These are phyloP conservation scores for Drosophila nannoptera DNA, from an alignment of 1,140 invertebrate species.

Conservation along the genomic window DNA sequence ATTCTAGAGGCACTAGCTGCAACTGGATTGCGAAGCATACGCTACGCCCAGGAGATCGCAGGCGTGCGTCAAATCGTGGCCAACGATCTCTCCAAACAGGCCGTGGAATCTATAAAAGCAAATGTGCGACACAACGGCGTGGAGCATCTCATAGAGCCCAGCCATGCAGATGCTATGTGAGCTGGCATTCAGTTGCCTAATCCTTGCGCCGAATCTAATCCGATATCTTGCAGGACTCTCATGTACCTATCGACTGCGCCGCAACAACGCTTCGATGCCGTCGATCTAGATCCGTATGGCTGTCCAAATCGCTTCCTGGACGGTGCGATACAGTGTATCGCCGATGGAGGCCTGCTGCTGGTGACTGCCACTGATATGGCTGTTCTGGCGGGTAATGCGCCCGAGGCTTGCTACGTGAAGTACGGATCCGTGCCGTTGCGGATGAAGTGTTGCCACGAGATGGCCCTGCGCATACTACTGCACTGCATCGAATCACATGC, in stretches of 20 bases:
- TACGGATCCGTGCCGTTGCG: slow-evolving; percentile 95
- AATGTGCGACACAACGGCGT: slow-evolving; percentile 92
- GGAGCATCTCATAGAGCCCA: slow-evolving; percentile 85
- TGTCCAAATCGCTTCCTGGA: slow-evolving; percentile 96
- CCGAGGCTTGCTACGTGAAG: slow-evolving; percentile 94
- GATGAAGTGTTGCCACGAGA: slow-evolving; percentile 96
- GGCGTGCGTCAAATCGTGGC: slow-evolving; percentile 91
- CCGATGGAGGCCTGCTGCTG: slow-evolving; percentile 90
- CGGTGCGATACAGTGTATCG: slow-evolving; percentile 90
- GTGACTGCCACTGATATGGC: slow-evolving; percentile 99
- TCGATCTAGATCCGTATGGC: slow-evolving; percentile 99
- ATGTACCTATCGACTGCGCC: slow-evolving; percentile 88
- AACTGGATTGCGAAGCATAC: slow-evolving; percentile 92
- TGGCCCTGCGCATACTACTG: slow-evolving; percentile 95
- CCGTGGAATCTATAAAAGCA: slow-evolving; percentile 90
- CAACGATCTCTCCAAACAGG: slow-evolving; percentile 94
- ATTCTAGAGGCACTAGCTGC: slow-evolving; percentile 97
- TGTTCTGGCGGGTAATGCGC: slow-evolving; percentile 95
- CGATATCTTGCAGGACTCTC: slow-evolving; percentile 82
- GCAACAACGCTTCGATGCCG: slow-evolving; percentile 89
- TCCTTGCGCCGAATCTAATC: background rate
- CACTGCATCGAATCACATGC: slow-evolving; percentile 95
- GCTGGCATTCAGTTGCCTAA: slow-evolving; percentile 17
- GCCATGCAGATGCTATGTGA: slow-evolving; percentile 91
- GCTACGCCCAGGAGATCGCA: slow-evolving; percentile 96